These are phyloP conservation scores for Euwallacea similis DNA, from an alignment of 1,140 invertebrate genomes.

Conservation along the genomic window DNA sequence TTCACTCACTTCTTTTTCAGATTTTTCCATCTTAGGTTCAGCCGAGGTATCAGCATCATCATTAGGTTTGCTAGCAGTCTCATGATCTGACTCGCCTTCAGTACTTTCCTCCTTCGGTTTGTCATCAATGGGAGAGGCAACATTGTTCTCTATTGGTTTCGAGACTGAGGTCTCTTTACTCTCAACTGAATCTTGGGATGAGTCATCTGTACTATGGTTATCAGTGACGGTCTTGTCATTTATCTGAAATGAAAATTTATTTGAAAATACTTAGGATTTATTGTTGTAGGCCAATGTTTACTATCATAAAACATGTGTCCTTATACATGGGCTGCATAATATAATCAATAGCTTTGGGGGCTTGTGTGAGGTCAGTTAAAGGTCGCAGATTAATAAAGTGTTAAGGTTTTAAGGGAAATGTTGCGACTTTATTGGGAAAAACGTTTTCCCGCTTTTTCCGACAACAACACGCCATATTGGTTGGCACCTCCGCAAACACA, in stretches of 20 bases:
- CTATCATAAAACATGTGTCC: too few species aligned
- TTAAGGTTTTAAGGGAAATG: too few species aligned
- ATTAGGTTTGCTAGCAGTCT: conserved; percentile 32
- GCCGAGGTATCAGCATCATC: conserved; percentile 24
- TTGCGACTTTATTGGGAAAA: conserved; percentile 8
- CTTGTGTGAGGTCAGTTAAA: too few species aligned
- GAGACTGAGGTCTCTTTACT: conserved; percentile 37
- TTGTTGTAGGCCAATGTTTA: too few species aligned
- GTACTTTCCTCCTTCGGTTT: conserved; percentile 38
- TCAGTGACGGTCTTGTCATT: conserved; percentile 46
- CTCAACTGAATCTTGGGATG: conserved; percentile 46
- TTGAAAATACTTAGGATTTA: too few species aligned
- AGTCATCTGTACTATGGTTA: conserved; percentile 43
- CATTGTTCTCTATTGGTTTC: conserved; percentile 41
- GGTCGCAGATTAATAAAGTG: too few species aligned
- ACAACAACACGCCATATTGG: conserved; percentile 54
- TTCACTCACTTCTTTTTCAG: conserved; percentile 19
- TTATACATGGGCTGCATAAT: neutral
- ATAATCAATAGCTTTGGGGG: too few species aligned
- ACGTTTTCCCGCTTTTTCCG: conserved; percentile 54
- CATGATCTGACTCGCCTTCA: conserved; percentile 37
- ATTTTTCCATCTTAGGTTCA: neutral
- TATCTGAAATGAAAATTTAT: conserved; percentile 26
- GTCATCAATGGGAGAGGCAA: conserved; percentile 35
- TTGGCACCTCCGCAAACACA: conserved; percentile 47